Conservation (phyloP, 2,797 vertebrate genomes). For the Lagocephalus sceleratus region DNA sequence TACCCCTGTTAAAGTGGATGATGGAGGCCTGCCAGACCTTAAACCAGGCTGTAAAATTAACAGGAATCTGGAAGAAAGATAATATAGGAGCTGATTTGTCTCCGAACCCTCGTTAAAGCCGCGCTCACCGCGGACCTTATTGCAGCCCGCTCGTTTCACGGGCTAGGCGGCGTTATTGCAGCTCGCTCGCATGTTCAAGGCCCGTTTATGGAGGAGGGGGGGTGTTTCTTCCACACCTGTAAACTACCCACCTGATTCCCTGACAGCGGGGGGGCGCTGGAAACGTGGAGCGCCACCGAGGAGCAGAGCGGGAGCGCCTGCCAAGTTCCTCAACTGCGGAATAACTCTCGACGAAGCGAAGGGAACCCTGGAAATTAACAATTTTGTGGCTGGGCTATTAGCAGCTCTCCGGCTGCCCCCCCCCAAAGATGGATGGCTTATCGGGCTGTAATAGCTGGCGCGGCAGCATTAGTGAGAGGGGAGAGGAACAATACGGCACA, state of each 20-base stretch:
- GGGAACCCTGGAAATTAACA: slow-evolving; percentile 69
- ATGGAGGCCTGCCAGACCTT: slow-evolving; percentile 52
- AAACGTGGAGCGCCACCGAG: slow-evolving; percentile 27
- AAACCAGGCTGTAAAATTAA: slow-evolving; percentile 65
- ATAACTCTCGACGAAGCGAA: slow-evolving; percentile 49
- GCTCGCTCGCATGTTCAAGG: slow-evolving; percentile 22
- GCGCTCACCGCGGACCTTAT: slow-evolving; percentile 52
- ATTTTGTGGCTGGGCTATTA: slow-evolving; percentile 76
- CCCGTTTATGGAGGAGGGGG: slow-evolving; percentile 20
- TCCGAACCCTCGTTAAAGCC: slow-evolving; percentile 57
- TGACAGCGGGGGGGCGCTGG: slow-evolving; percentile 31
- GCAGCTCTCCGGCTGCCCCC: slow-evolving; percentile 71
- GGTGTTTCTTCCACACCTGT: slow-evolving; percentile 21
- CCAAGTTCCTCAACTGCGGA: slow-evolving; percentile 34
- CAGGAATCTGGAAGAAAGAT: slow-evolving; percentile 49
- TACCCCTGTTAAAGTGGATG: slow-evolving; percentile 29
- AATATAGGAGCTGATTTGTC: slow-evolving; percentile 53
- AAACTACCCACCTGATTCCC: slow-evolving; percentile 33
- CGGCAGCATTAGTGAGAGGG: slow-evolving; percentile 76
- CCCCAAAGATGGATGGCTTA: slow-evolving; percentile 77
- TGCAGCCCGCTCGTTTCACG: slow-evolving; percentile 49
- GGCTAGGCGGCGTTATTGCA: slow-evolving; percentile 50
- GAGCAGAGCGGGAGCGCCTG: slow-evolving; percentile 31
- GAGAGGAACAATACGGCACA: slow-evolving; percentile 77
- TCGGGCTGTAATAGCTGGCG: slow-evolving; percentile 79